Evolutionary conservation across 2,888 invertebrate species (phyloP).

Genomic region (Trichogramma dendrolimi): DNA sequence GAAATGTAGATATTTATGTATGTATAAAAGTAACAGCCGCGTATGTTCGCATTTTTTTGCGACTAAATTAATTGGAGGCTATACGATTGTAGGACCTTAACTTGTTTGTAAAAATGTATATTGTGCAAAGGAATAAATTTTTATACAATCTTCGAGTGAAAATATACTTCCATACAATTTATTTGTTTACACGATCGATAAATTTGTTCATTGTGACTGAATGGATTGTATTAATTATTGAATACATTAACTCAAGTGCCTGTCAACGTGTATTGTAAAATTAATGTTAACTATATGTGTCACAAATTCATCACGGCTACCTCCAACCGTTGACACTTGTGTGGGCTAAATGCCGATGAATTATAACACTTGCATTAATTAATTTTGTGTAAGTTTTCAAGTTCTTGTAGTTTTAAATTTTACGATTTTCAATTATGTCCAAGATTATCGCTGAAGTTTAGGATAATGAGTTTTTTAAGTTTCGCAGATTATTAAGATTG

Average conservation of each 20-base stretch:
- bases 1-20: not conserved
- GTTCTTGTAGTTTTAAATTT: too few relatives aligned
- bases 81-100: slow-evolving; percentile 10
- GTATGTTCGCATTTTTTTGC: slow-evolving; percentile 32
- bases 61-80: slow-evolving; percentile 18
- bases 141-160: slow-evolving; percentile 23
- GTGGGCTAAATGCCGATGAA: too few relatives aligned
- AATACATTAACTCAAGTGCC: slow-evolving; percentile 23
- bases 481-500: too few relatives aligned
- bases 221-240: slow-evolving; percentile 18
- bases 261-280: slow-evolving; percentile 17
- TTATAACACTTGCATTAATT: too few relatives aligned
- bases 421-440: too few relatives aligned
- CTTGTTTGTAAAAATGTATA: slow-evolving; percentile 27
- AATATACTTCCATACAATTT: slow-evolving; percentile 13
- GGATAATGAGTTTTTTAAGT: too few relatives aligned
- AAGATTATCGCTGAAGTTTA: too few relatives aligned
- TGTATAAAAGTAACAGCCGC: not conserved
- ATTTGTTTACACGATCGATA: not conserved
- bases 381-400: too few relatives aligned
- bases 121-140: slow-evolving; percentile 25
- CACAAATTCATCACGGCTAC: too few relatives aligned
- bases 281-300: not conserved
- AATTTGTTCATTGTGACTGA: slow-evolving; percentile 17
- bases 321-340: too few relatives aligned